A percentile compares a stretch with the other conserved stretches of the same genome.
phyloP scores from a whole-genome alignment of 2,888 invertebrate species.

The Oscheius sp. region DNA sequence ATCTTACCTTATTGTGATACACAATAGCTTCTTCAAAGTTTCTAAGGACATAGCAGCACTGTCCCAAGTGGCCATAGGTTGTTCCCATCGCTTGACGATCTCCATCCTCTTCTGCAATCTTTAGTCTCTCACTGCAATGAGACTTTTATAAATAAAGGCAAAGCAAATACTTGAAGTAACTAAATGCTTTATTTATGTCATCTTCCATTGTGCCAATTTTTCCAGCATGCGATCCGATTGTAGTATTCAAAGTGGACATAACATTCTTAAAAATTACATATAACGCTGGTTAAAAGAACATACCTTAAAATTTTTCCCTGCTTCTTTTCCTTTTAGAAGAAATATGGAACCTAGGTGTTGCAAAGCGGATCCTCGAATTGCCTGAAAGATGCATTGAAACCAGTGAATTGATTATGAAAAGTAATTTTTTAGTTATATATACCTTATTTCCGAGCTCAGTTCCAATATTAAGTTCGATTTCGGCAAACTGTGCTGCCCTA shows the following conservation, averaged over 20 bases:
- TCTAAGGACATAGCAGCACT: constrained; percentile 93
- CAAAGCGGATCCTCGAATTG: constrained; percentile 37
- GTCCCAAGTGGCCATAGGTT: constrained; percentile 94
- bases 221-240: too few species aligned
- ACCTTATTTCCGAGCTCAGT: constrained; percentile 41
- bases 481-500: constrained; percentile 93
- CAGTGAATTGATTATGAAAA: too few species aligned
- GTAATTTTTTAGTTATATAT: neutral
- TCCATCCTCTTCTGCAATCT: constrained; percentile 86
- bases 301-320: constrained; percentile 11
- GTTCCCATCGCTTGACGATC: constrained; percentile 92
- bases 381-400: too few species aligned
- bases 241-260: too few species aligned
- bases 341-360: constrained; percentile 39
- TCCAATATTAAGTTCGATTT: constrained; percentile 85
- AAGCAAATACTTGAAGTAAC: constrained; percentile 20
- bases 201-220: too few species aligned
- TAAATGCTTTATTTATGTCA: constrained; percentile 13
- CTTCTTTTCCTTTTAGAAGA: constrained; percentile 19
- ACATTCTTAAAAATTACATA: too few species aligned
- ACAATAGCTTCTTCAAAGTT: constrained; percentile 90
- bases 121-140: constrained; percentile 85
- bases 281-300: too few species aligned
- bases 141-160: too few species aligned
- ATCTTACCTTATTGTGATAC: constrained; percentile 79